Conservation (phyloP, 2,888 invertebrate genomes). For the Limnephilus rhombicus region DNA sequence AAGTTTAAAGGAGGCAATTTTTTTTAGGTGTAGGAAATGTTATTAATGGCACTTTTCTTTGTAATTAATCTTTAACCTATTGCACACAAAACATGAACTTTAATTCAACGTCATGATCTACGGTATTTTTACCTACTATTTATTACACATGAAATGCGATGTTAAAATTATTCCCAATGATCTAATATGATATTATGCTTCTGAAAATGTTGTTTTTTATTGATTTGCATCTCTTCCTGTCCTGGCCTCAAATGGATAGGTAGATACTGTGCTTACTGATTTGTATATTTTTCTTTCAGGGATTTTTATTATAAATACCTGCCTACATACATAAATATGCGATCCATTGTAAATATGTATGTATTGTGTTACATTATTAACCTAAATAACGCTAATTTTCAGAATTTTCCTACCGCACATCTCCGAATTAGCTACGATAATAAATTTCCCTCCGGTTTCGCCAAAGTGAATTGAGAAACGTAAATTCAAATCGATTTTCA, state of each 20-base stretch:
- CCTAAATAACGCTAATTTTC: neutral
- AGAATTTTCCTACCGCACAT: neutral
- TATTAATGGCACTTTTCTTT: neutral
- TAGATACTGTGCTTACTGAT: neutral
- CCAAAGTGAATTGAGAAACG: neutral
- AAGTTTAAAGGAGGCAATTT: too few species aligned
- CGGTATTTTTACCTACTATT: too few species aligned
- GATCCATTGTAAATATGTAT: neutral
- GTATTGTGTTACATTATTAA: neutral
- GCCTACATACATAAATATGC: neutral
- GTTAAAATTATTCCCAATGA: neutral
- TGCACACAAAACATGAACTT: neutral
- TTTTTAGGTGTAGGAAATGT: neutral
- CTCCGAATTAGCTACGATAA: neutral
- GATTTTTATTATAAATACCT: neutral
- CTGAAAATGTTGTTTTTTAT: neutral
- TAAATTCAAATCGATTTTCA: constrained; percentile 20
- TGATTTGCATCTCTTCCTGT: neutral
- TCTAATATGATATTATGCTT: neutral
- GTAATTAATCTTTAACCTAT: neutral
- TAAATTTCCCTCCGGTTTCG: neutral
- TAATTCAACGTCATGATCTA: neutral
- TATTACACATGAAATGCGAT: neutral
- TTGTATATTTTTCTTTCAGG: neutral
- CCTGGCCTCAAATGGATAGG: neutral